Conservation (phyloP, 2,888 invertebrate genomes). For the Oasisia sp. region DNA sequence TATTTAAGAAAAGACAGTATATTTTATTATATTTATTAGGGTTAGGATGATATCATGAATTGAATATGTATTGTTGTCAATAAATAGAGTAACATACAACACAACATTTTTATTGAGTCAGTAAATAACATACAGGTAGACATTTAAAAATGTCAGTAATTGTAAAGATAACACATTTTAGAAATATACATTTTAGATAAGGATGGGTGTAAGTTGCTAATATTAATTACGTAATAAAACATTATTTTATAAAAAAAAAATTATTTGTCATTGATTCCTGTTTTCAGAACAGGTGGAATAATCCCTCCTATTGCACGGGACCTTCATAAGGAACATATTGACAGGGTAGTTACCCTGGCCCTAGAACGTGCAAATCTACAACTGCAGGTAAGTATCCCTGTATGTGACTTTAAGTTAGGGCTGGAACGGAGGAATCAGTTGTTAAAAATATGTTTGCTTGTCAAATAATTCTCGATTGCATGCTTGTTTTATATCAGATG, state of each 20-base stretch:
- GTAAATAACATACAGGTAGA: no score
- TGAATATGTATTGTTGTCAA: no score
- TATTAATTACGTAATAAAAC: neutral
- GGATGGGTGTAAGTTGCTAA: neutral
- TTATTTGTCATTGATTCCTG: neutral
- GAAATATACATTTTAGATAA: neutral
- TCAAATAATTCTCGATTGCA: neutral
- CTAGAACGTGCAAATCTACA: neutral
- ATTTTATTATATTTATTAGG: no score
- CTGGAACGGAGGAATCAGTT: neutral
- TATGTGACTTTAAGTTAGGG: no score
- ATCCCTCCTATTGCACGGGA: slow-evolving; percentile 87
- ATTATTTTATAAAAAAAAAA: neutral
- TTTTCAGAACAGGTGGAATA: slow-evolving; percentile 82
- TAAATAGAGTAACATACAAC: no score
- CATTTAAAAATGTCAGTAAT: no score
- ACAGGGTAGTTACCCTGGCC: slow-evolving; percentile 71
- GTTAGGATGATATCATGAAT: no score
- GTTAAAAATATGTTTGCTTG: neutral
- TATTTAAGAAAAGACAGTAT: no score
- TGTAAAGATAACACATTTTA: no score
- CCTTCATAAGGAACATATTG: slow-evolving; percentile 83
- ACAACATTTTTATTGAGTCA: no score
- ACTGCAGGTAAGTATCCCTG: neutral
- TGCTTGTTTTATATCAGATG: neutral